Evolutionary conservation across 35 echinoderm and acorn worm species (phyloP), one percentile per base, ranked within the genome.

Genomic region (Amphiura filiformis): DNA sequence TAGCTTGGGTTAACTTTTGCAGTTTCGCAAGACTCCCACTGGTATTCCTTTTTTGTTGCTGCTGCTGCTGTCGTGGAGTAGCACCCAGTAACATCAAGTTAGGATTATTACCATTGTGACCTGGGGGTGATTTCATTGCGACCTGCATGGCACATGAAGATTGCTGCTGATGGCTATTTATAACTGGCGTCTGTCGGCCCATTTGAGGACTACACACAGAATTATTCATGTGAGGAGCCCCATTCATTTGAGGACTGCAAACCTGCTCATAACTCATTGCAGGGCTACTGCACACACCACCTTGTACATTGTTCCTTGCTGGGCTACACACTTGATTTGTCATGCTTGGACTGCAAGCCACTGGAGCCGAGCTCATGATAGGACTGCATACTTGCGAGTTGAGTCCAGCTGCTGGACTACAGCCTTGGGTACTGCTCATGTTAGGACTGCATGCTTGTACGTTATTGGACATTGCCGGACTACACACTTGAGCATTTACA

Each of bases 1-100:
- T 99, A 41, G 91, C 90, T 78, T 99, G 94, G 26, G 96, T 99
- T 35, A 99, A 57, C 78, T 99, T 85, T 76, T 99, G 96, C 36
- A 99, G 81, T 77, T 90, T 93, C 0, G 96, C 96, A 13, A 99
- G 82, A 86, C 88, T 99, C 17, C 89, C 91, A 39, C 82, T 91
- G 35, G 89, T 89, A 57, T 79, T 89, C 2, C 77, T 86, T 13
- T 79, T 76, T 57, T 89, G 88, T 28, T 75, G 76, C 36, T 79
- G 52, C 84, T 87, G 89, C 87, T 18, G 91, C 75, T 84, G 81
- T 65, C 84, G 81, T 15, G 42, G 57, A 41, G 41, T 64, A 34
- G 38, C 38, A 77, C 80, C 65, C 47, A 70, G 26, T 39, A 82
- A 90, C 88, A 90, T 90, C 31, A 90, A 34, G 44, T 90, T 93